A percentile compares a stretch with the other conserved stretches of the same genome.
Conservation (phyloP, 2,797 vertebrate species). For the Ceyx erithaca region DNA sequence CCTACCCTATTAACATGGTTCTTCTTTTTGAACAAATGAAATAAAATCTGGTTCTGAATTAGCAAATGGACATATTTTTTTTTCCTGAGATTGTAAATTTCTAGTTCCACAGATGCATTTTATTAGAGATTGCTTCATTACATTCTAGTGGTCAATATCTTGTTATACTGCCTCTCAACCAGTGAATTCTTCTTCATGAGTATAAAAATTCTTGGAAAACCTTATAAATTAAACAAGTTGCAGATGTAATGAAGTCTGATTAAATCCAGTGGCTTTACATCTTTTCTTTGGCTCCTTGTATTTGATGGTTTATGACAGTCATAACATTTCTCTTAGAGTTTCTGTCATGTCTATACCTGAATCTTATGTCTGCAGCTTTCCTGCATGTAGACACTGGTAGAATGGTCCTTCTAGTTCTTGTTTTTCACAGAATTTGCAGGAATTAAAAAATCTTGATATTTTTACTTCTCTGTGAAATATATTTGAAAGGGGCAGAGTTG, state of each 20-base stretch:
- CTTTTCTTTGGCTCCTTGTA: not conserved
- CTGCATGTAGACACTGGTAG: not conserved
- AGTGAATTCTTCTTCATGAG: not conserved
- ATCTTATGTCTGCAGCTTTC: not conserved
- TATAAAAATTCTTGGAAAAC: not conserved
- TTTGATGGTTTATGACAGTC: not conserved
- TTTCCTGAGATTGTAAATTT: not conserved
- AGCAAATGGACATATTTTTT: not conserved
- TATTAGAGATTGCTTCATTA: conserved; percentile 38
- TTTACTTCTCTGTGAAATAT: not conserved
- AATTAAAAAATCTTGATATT: not conserved
- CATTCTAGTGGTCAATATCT: conserved; percentile 19
- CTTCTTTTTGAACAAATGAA: not conserved
- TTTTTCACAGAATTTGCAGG: not conserved
- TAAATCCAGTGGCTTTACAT: not conserved
- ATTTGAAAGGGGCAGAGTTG: not conserved
- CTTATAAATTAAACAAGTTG: not conserved
- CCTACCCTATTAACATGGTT: not conserved
- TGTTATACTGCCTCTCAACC: not conserved
- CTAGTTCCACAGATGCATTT: not conserved
- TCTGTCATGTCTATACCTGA: not conserved
- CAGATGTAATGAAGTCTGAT: not conserved
- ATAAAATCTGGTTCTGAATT: not conserved
- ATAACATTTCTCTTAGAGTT: not conserved
- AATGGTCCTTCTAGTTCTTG: not conserved